These are phyloP conservation scores for Lepus europaeus DNA, from an alignment of 2,113 vertebrate species.

Conservation along the genomic window DNA sequence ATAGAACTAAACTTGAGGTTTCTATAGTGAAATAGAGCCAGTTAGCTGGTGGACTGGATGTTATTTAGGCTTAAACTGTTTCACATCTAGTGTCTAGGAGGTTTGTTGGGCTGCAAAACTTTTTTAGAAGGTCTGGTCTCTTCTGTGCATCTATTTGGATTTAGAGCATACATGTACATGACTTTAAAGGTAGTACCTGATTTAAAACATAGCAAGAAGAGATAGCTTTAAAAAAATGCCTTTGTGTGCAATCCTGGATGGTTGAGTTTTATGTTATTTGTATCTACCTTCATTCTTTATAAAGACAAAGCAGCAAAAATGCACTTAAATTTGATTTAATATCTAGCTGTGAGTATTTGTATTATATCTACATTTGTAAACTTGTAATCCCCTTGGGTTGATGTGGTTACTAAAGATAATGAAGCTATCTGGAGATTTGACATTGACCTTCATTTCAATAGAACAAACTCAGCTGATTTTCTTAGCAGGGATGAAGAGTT, in stretches of 20 bases:
- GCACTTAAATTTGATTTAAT: slow-evolving; percentile 9
- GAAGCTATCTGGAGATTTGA: slow-evolving; percentile 16
- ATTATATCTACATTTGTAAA: background rate
- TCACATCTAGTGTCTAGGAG: background rate
- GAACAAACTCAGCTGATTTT: slow-evolving; percentile 21
- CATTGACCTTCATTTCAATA: slow-evolving; percentile 25
- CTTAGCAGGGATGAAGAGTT: background rate
- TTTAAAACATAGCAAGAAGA: background rate
- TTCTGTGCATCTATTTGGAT: background rate
- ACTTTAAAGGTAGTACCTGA: background rate
- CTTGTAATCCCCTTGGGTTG: background rate
- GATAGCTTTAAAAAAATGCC: background rate
- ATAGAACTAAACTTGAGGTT: slow-evolving; percentile 19
- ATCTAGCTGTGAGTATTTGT: slow-evolving; percentile 8
- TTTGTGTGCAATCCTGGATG: background rate
- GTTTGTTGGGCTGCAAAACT: background rate
- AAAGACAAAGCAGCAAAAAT: slow-evolving; percentile 27
- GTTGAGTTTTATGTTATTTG: slow-evolving; percentile 18
- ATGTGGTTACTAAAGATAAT: slow-evolving; percentile 32
- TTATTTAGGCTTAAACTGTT: background rate
- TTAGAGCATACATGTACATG: background rate
- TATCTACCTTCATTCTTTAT: background rate
- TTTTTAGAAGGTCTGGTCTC: background rate
- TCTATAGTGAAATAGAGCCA: background rate
- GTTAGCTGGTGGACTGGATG: background rate